phyloP scores from a whole-genome alignment of 2,113 vertebrate species.

The Mastomys natalensis region DNA sequence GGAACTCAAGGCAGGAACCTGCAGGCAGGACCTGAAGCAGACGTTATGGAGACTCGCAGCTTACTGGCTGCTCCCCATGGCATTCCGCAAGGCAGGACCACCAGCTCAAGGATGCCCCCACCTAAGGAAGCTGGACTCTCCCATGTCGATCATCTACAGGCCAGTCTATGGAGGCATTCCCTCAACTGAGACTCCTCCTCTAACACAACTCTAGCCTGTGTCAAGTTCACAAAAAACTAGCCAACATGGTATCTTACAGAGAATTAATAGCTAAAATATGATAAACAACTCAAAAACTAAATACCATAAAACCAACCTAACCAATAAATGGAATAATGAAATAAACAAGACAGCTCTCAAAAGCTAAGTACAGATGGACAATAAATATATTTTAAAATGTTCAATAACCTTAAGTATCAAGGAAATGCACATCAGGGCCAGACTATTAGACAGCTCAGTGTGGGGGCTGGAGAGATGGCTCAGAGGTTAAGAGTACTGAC shows the following conservation, averaged over 20 bases:
- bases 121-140: not conserved
- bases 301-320: not conserved
- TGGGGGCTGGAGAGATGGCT: not conserved
- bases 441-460: not conserved
- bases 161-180: not conserved
- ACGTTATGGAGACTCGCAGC: not conserved
- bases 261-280: not conserved
- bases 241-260: not conserved
- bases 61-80: not conserved
- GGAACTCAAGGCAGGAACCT: not conserved
- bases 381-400: not conserved
- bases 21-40: not conserved
- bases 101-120: not conserved
- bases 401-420: not conserved
- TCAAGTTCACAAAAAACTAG: not conserved
- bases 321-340: not conserved
- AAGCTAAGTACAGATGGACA: not conserved
- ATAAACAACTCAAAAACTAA: not conserved
- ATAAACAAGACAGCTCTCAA: not conserved
- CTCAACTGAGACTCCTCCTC: not conserved
- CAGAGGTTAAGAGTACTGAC: not conserved
- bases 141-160: not conserved
- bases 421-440: not conserved
- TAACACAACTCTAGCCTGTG: not conserved
- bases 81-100: not conserved